phyloP scores from a whole-genome alignment of 1,140 invertebrate species.

The Platyura marginata region DNA sequence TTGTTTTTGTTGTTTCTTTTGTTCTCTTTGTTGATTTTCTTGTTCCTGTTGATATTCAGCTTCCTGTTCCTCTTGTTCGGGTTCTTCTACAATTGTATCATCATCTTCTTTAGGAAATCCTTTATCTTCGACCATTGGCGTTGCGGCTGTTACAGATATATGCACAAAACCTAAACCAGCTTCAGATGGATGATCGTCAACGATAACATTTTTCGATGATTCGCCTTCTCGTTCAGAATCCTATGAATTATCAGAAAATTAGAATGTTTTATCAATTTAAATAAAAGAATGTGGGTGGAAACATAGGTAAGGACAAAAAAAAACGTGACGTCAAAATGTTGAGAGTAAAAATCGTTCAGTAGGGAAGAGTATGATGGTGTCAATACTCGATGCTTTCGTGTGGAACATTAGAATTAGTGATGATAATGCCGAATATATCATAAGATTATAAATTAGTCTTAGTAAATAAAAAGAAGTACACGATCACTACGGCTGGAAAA shows the following conservation, averaged over 20 bases:
- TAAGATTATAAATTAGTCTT: too few relatives aligned
- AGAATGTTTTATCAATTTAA: neutral
- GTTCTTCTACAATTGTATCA: neutral
- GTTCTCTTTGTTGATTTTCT: conserved; percentile 22
- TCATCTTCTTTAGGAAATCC: neutral
- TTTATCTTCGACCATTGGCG: conserved; percentile 41
- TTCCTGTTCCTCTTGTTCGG: conserved; percentile 10
- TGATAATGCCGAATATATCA: too few relatives aligned
- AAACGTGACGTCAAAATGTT: too few relatives aligned
- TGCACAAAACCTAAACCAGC: conserved; percentile 55
- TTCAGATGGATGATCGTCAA: neutral
- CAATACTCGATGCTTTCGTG: too few relatives aligned
- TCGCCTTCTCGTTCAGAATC: neutral
- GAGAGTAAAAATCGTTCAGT: too few relatives aligned
- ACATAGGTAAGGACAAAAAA: too few relatives aligned
- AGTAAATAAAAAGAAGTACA: too few relatives aligned
- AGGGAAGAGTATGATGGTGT: too few relatives aligned
- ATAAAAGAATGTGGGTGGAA: too few relatives aligned
- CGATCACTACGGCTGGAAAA: too few relatives aligned
- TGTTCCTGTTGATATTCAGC: too few relatives aligned
- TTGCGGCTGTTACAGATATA: conserved; percentile 75
- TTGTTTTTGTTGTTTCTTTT: conserved; percentile 19
- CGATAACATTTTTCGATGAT: neutral
- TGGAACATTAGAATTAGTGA: too few relatives aligned
- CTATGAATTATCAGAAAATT: neutral